A percentile compares a stretch with the other conserved stretches of the same genome.
These are phyloP conservation scores for Porites lutea DNA, from an alignment of 64 coral and sea anemone genomes.

Conservation along the genomic window DNA sequence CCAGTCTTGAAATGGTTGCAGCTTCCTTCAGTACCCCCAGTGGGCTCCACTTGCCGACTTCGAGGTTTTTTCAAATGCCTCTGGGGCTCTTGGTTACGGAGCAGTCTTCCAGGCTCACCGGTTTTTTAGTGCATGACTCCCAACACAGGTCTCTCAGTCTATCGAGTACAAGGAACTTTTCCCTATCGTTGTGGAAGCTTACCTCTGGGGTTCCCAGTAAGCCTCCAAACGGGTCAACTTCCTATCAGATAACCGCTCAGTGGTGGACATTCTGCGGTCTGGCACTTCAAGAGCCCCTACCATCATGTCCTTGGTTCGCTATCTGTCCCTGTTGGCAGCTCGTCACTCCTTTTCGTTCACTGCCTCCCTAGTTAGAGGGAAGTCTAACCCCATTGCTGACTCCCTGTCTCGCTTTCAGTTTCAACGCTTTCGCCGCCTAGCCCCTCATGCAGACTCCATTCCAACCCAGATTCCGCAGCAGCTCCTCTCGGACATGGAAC, in stretches of 20 bases:
- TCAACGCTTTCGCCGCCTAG: too few relatives aligned
- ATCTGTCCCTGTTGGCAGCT: not conserved
- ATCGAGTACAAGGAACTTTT: slow-evolving; percentile 30
- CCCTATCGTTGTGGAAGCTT: slow-evolving; percentile 11
- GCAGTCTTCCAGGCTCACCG: not conserved
- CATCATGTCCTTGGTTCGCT: slow-evolving; percentile 12
- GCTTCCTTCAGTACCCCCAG: slow-evolving; percentile 36
- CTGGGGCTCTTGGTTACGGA: slow-evolving; percentile 27
- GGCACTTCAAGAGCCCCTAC: slow-evolving; percentile 13
- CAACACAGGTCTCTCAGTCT: not conserved
- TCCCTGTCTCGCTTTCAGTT: not conserved
- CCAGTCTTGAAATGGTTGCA: slow-evolving; percentile 1
- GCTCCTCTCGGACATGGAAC: too few relatives aligned
- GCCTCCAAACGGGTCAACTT: not conserved
- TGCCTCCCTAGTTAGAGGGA: not conserved
- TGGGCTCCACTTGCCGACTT: slow-evolving; percentile 5
- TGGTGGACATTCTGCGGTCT: slow-evolving; percentile 2
- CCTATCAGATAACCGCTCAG: slow-evolving; percentile 11
- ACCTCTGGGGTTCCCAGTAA: slow-evolving; percentile 21
- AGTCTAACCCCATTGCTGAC: not conserved
- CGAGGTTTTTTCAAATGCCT: slow-evolving; percentile 33
- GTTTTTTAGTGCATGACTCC: not conserved
- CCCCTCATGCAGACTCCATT: too few relatives aligned
- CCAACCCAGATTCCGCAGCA: too few relatives aligned
- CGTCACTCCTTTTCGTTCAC: slow-evolving; percentile 1